Conservation (phyloP, 2,797 vertebrate genomes). For the Crax fasciolata region DNA sequence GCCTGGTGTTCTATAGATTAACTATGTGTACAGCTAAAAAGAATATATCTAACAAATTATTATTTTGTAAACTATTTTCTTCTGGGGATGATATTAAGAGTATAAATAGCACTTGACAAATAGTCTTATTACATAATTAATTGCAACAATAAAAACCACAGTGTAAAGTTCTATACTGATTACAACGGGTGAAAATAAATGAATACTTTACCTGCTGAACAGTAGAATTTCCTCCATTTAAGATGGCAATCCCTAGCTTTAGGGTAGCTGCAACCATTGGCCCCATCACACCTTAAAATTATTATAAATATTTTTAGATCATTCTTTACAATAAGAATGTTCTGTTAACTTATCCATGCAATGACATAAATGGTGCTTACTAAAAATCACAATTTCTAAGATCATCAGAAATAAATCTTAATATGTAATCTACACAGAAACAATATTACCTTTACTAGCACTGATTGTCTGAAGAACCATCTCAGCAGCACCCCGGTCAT, state of each 20-base stretch:
- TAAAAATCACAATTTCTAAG: background rate
- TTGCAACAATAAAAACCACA: background rate
- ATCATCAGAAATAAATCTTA: background rate
- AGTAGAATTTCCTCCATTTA: slow-evolving; percentile 96
- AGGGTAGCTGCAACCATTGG: slow-evolving; percentile 96
- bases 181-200: background rate
- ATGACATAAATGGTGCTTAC: background rate
- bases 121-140: fast-evolving
- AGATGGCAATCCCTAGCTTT: slow-evolving; percentile 94
- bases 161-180: background rate
- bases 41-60: background rate
- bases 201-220: slow-evolving; percentile 90
- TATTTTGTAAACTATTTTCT: background rate
- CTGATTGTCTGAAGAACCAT: slow-evolving; percentile 98
- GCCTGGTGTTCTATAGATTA: background rate
- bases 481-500: slow-evolving; percentile 94
- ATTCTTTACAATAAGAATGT: background rate
- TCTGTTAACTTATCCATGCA: background rate
- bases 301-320: slow-evolving; percentile 8
- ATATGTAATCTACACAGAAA: background rate
- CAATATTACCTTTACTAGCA: slow-evolving; percentile 92
- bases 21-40: background rate
- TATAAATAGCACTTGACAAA: background rate
- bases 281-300: slow-evolving; percentile 91
- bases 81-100: background rate